A percentile compares a stretch with the other conserved stretches of the same genome.
phyloP scores from a whole-genome alignment of 1,140 invertebrate genomes.

The Pogonomyrmex barbatus region DNA sequence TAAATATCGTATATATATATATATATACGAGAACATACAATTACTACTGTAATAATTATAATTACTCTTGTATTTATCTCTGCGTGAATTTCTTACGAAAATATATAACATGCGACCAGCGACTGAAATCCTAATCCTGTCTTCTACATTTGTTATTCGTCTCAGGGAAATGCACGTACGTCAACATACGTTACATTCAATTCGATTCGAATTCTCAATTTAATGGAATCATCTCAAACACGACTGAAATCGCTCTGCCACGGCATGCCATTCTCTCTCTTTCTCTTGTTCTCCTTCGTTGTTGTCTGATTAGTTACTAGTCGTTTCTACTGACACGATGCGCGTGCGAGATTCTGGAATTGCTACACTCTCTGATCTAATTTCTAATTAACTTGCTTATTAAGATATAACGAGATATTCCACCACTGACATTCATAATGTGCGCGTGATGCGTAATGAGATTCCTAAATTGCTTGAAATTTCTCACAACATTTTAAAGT shows the following conservation, averaged over 20 bases:
- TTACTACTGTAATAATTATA: conserved; percentile 58
- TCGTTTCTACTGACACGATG: conserved; percentile 67
- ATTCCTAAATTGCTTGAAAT: neutral
- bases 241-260: neutral
- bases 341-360: neutral
- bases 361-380: neutral
- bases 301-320: conserved; percentile 62
- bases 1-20: conserved; percentile 60
- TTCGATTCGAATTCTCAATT: neutral
- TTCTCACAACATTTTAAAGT: neutral
- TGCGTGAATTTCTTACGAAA: conserved; percentile 80
- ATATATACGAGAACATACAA: conserved; percentile 59
- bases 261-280: neutral
- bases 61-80: conserved; percentile 68
- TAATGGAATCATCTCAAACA: neutral
- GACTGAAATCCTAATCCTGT: conserved; percentile 15
- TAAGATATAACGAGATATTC: neutral
- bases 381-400: neutral
- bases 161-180: neutral
- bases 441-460: neutral
- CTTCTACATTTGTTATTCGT: conserved; percentile 8
- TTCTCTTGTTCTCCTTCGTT: neutral
- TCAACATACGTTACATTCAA: neutral
- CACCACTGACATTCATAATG: neutral
- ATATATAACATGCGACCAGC: conserved; percentile 51